Conservation (phyloP, 2,888 invertebrate species). For the Coelopa pilipes region DNA sequence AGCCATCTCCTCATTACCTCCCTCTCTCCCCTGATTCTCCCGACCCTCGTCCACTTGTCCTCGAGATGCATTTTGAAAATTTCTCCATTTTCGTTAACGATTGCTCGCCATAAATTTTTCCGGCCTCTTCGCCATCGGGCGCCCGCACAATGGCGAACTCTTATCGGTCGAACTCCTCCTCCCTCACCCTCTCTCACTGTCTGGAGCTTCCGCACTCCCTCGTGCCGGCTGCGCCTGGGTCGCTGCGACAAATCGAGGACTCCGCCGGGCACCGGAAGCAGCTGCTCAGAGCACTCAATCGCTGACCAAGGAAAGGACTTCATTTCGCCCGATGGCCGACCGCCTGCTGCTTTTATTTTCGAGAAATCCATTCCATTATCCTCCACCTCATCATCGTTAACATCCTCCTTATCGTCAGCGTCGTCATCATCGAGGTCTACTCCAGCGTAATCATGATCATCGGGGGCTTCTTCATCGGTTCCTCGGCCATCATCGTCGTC, state of each 20-base stretch:
- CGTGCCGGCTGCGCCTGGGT: background rate
- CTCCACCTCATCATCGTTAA: background rate
- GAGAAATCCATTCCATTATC: conserved; percentile 30
- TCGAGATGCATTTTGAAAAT: background rate
- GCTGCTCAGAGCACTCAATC: conserved; percentile 11
- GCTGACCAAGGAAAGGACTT: conserved; percentile 23
- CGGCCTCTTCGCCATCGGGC: background rate
- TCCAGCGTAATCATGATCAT: no score
- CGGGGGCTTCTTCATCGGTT: no score
- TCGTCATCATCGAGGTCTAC: no score
- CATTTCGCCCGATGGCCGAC: conserved; percentile 10
- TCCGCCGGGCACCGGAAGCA: conserved; percentile 1
- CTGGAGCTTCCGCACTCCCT: background rate
- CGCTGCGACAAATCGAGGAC: background rate
- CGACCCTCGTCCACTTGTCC: no score
- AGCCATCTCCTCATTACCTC: no score
- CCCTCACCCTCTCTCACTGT: background rate
- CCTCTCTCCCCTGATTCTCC: no score
- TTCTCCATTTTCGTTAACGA: background rate
- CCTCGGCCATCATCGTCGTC: no score
- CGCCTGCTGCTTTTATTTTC: conserved; percentile 11
- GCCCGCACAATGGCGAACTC: no score
- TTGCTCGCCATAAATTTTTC: background rate
- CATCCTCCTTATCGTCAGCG: no score
- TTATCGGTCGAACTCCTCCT: background rate